Evolutionary conservation across 2,888 invertebrate species (phyloP), one percentile per base, ranked within the genome.

Genomic region (Caenorhabditis plicata): DNA sequence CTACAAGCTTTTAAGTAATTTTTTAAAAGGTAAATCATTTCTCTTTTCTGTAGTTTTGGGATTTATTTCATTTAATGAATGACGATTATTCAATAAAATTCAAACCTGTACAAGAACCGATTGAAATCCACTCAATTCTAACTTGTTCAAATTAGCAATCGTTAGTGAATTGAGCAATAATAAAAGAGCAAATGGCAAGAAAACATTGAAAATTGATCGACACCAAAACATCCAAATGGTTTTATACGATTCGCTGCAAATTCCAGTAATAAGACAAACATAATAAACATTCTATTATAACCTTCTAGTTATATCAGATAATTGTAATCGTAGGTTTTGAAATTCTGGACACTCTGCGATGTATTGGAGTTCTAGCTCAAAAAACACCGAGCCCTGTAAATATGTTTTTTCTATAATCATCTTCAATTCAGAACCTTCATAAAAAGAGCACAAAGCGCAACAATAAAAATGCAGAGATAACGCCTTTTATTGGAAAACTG

Each of bases 151-250:
- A 35, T 67, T 67, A 2, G 48, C 23, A 9, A 72, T 57, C 1
- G 70, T 68, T 4, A 57, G 42, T 3, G 47, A 54, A 31, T 72
- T 71, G 33, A 72, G 60, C n/a, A 68, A 39, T 3, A 71, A 55
- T 8, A 74, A 60, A 2, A 67, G 55, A 5, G 62, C 47, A 36
- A 74, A 74, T 1, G 74, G 74, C 17, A 68, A 42, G 35, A 73
- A 68, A n/a, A 73, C 70, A 35, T 69, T 70, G 60, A 73, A 64
- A 9, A 74, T 51, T 31, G 61, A 64, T 3, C 73, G 61, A 48
- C 64, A 63, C 64, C 68, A 70, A 54, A 73, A 71, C 71, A 71
- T 71, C 62, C 68, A 66, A n/a, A 65, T 56, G 4, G 44, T 52
- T 38, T 63, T 57, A 54, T 68, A 68, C 33, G 15, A 36, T 5